Conservation (phyloP, 2,797 vertebrate species). For the Sebastes cheni region DNA sequence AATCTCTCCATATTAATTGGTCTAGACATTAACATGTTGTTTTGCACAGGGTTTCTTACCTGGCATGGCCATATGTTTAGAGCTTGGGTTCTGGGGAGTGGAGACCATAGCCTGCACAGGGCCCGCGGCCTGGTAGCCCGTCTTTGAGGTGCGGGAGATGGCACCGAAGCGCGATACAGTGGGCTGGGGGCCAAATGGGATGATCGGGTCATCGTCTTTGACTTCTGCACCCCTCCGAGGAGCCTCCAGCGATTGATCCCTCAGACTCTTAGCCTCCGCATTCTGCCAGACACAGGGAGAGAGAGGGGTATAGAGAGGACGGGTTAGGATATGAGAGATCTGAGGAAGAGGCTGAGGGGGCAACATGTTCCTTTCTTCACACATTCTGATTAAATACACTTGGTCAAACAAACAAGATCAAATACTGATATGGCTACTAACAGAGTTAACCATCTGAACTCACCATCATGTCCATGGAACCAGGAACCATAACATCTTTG, state of each 20-base stretch:
- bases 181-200: slow-evolving; percentile 95
- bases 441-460: slow-evolving; percentile 40
- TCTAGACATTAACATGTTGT: background rate
- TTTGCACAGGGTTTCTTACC: slow-evolving; percentile 50
- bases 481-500: slow-evolving; percentile 92
- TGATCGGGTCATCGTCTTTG: slow-evolving; percentile 96
- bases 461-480: slow-evolving; percentile 94
- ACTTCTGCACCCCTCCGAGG: slow-evolving; percentile 91
- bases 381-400: background rate
- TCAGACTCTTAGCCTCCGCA: slow-evolving; percentile 89
- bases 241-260: slow-evolving; percentile 90
- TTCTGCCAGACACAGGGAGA: slow-evolving; percentile 78
- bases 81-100: slow-evolving; percentile 81
- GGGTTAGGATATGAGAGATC: background rate
- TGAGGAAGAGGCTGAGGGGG: background rate
- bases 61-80: slow-evolving; percentile 82
- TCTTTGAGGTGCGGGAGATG: slow-evolving; percentile 97
- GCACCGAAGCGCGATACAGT: slow-evolving; percentile 98
- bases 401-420: background rate
- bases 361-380: background rate
- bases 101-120: slow-evolving; percentile 91
- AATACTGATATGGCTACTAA: background rate
- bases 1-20: background rate
- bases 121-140: slow-evolving; percentile 92
- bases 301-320: background rate